Percentiles rank a stretch among this genome's conserved stretches.
Evolutionary conservation across 2,797 vertebrate species (phyloP).

Genomic region (Neoniphon sammara): DNA sequence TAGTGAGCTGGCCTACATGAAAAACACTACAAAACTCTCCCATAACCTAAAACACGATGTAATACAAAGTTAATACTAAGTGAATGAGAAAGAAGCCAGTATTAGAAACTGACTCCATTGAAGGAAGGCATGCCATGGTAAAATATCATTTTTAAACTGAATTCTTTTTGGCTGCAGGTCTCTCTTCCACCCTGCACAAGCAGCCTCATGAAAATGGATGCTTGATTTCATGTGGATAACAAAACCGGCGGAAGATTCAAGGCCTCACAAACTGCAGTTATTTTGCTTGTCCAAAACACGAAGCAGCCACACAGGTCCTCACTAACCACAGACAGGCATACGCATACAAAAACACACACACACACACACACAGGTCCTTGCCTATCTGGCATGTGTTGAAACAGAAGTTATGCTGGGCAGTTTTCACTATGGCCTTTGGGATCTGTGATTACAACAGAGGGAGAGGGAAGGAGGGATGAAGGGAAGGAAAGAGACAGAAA

Average conservation of each 20-base stretch:
- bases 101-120: too few species aligned
- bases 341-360: conserved; percentile 60
- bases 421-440: conserved; percentile 70
- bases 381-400: conserved; percentile 64
- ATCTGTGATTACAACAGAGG: conserved; percentile 66
- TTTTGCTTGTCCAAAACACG: conserved; percentile 50
- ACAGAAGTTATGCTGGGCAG: conserved; percentile 68
- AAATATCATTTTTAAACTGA: neutral
- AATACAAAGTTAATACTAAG: too few species aligned
- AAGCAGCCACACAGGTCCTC: conserved; percentile 54
- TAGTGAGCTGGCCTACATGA: too few species aligned
- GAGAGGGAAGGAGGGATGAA: conserved; percentile 59
- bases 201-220: conserved; percentile 74
- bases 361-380: conserved; percentile 36
- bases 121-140: neutral
- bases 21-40: too few species aligned
- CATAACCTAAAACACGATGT: too few species aligned
- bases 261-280: conserved; percentile 15
- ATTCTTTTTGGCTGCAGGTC: conserved; percentile 27
- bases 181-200: conserved; percentile 39
- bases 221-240: conserved; percentile 74
- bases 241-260: conserved; percentile 55
- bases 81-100: too few species aligned
- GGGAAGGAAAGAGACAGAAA: conserved; percentile 67
- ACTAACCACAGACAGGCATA: conserved; percentile 43